These are phyloP conservation scores for Ophioninae sp. DNA, from an alignment of 2,888 invertebrate genomes.

Conservation along the genomic window DNA sequence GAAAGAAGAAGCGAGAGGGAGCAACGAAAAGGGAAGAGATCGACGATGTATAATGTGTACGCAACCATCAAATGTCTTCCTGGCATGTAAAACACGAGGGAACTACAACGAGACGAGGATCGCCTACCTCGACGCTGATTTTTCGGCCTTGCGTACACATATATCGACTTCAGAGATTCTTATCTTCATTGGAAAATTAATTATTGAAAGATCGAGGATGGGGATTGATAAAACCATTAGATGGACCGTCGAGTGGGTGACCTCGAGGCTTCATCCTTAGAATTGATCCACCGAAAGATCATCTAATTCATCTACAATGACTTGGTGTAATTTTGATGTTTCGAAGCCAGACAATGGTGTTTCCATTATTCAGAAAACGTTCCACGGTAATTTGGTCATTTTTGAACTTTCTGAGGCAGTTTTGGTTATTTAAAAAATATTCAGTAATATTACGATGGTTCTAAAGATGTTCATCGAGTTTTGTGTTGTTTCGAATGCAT, in stretches of 20 bases:
- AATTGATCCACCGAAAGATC: slow-evolving; percentile 30
- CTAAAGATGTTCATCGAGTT: too few relatives aligned
- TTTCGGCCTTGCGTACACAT: slow-evolving; percentile 30
- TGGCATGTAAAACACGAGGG: slow-evolving; percentile 77
- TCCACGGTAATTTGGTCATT: too few relatives aligned
- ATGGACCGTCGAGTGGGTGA: slow-evolving; percentile 12
- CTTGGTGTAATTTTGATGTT: too few relatives aligned
- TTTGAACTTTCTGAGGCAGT: too few relatives aligned
- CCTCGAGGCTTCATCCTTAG: slow-evolving; percentile 12
- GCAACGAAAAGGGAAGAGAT: slow-evolving; percentile 64
- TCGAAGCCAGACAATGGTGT: too few relatives aligned
- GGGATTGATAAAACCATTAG: slow-evolving; percentile 58
- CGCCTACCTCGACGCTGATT: slow-evolving; percentile 67
- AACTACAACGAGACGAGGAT: slow-evolving; percentile 54
- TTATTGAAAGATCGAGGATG: slow-evolving; percentile 52
- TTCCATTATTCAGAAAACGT: too few relatives aligned
- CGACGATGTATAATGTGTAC: slow-evolving; percentile 55
- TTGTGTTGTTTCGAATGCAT: too few relatives aligned
- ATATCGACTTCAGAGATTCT: slow-evolving; percentile 16
- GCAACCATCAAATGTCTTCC: slow-evolving; percentile 73
- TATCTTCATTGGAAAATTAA: slow-evolving; percentile 40
- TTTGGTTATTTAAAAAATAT: too few relatives aligned
- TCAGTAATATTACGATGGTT: too few relatives aligned
- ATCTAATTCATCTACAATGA: slow-evolving; percentile 20
- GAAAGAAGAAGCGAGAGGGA: slow-evolving; percentile 11